Evolutionary conservation across 2,797 vertebrate genomes (phyloP).

Genomic region (Bovichtus diacanthus): DNA sequence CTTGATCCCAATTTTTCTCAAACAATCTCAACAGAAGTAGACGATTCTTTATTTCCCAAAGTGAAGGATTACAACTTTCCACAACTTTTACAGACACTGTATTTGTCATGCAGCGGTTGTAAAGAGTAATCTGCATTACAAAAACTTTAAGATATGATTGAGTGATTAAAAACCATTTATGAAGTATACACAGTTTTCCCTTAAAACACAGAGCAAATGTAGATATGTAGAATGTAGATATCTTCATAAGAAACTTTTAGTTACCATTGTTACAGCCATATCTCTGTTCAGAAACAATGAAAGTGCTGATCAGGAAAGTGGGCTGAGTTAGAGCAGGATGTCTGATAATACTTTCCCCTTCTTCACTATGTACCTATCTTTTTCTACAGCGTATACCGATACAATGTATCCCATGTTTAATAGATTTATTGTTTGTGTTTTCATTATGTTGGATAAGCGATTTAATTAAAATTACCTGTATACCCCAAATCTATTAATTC

Average conservation of each 20-base stretch:
- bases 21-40: not conserved
- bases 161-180: constrained; percentile 34
- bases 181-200: not conserved
- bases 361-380: not conserved
- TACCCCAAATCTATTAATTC: not conserved
- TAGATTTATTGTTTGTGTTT: constrained; percentile 2
- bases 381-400: not conserved
- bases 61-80: constrained; percentile 26
- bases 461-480: not conserved
- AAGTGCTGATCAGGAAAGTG: constrained; percentile 16
- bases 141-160: constrained; percentile 44
- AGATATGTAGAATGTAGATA: too few species aligned
- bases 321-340: constrained; percentile 20
- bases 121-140: constrained; percentile 48
- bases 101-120: constrained; percentile 9
- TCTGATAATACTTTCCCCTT: not conserved
- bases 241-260: constrained; percentile 8
- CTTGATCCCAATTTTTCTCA: constrained; percentile 4
- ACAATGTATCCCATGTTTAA: not conserved
- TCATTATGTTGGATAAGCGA: not conserved
- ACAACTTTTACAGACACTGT: constrained; percentile 29
- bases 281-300: constrained; percentile 26
- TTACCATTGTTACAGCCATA: constrained; percentile 7
- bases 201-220: too few species aligned
- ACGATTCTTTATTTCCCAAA: constrained; percentile 16